Evolutionary conservation across 2,113 vertebrate genomes (phyloP).

Genomic region (Sterrhoptilus dennistouni): DNA sequence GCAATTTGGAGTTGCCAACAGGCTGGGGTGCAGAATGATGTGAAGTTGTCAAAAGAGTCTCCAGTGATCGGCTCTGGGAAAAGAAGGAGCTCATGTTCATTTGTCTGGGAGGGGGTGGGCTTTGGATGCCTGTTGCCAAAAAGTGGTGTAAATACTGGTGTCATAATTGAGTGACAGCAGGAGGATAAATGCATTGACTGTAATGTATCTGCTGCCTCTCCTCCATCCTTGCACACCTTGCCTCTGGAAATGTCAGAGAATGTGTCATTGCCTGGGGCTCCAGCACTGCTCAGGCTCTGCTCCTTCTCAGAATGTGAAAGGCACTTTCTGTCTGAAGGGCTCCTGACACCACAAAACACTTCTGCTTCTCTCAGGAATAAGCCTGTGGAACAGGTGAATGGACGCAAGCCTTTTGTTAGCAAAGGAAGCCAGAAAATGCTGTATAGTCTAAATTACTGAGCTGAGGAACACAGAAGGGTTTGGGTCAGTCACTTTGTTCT

Average conservation of each 20-base stretch:
- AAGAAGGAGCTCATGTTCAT: background rate
- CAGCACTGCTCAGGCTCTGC: background rate
- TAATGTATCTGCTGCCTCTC: background rate
- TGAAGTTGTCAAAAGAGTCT: background rate
- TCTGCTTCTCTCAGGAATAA: background rate
- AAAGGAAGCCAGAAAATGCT: background rate
- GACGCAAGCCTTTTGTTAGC: background rate
- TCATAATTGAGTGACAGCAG: background rate
- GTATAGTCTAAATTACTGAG: background rate
- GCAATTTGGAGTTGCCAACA: background rate
- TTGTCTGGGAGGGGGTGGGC: background rate
- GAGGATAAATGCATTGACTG: background rate
- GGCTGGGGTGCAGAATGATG: background rate
- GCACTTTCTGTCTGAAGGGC: background rate
- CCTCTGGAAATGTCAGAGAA: background rate
- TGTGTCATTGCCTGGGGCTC: accelerated
- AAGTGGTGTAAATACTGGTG: background rate
- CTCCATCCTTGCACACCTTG: background rate
- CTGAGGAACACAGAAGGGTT: background rate
- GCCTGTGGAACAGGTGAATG: background rate
- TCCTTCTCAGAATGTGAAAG: background rate
- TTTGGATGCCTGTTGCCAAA: background rate
- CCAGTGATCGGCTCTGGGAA: background rate
- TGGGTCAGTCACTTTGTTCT: no score
- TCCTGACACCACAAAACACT: background rate